Base-by-base conservation (phyloP, 2,888 invertebrate genomes). In the Dolichomitus sp. region DNA sequence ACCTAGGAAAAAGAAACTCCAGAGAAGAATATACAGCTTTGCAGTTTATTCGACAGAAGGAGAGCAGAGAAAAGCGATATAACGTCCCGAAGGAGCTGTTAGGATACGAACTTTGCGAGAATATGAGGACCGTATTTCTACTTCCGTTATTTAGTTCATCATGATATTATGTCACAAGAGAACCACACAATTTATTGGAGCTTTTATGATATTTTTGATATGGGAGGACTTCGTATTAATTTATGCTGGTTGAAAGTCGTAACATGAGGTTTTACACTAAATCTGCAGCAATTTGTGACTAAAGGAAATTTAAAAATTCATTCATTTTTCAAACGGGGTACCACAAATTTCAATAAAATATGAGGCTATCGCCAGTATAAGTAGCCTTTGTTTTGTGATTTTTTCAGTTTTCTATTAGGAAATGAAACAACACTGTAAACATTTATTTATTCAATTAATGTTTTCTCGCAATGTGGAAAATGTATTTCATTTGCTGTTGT, bases 1-100 rank as follows among this genome's bases (percentile, higher is more conserved):
- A 66, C 65, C 48, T 33, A 12, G 50, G 42, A 48, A 17, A 48
- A 19, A 48, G 65, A 57, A 69, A 11, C 66, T 76, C 42, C n/a
- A n/a, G 69, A 30, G 50, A 59, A 23, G 54, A 45, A 30, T n/a
- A 42, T 69, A 50, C 33, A 70, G 52, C 42, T 61, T 40, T 61
- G 19, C 37, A 30, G 52, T 63, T 69, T 52, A 77, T 69, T 59
- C 50, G 66, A 72, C 37, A 45, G 59, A 70, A 50, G 42, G 48
- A 68, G 45, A 72, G 23, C 42, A 42, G 65, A 70, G n/a, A 79
- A 61, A 23, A 27, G 66, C 33, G 42, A 23, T 72, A 23, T 57
- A 72, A 57, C 23, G 66, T 76, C 76, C 68, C 76, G n/a, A 37
- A 68, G 81, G 81, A 72, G 57, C 54, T 68, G 11, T 72, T 65